Conservation (phyloP, 1,140 invertebrate genomes). For the Portunus trituberculatus region DNA sequence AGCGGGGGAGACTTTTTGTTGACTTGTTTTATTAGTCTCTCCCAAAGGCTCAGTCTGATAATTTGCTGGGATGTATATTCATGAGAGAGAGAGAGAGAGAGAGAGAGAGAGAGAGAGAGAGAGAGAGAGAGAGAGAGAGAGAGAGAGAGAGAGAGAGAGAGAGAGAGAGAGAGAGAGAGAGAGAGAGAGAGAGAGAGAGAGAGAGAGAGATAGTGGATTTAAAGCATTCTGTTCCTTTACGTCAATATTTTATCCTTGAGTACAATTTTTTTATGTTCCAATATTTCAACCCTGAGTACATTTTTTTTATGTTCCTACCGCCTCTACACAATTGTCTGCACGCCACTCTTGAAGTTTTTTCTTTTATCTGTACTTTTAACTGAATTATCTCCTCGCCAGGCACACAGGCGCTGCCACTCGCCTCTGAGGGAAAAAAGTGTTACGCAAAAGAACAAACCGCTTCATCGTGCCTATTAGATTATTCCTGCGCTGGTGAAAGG, state of each 20-base stretch:
- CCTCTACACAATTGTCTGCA: background rate
- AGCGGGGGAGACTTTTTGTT: background rate
- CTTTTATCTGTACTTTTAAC: background rate
- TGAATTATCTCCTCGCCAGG: background rate
- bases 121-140: slow-evolving; percentile 20
- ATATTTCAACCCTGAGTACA: too few relatives aligned
- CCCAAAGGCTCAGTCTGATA: too few relatives aligned
- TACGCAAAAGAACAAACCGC: too few relatives aligned
- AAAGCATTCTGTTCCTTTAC: too few relatives aligned
- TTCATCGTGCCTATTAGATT: too few relatives aligned
- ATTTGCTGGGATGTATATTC: background rate
- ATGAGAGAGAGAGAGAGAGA: background rate
- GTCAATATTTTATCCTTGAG: too few relatives aligned
- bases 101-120: slow-evolving; percentile 20
- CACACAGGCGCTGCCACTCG: background rate
- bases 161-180: slow-evolving; percentile 20
- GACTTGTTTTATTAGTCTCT: background rate
- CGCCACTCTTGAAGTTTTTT: background rate
- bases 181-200: slow-evolving; percentile 20
- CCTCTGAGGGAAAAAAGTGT: too few relatives aligned
- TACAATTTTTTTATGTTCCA: too few relatives aligned
- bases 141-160: background rate
- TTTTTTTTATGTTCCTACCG: too few relatives aligned
- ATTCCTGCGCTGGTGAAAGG: too few relatives aligned
- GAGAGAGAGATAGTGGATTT: background rate